Evolutionary conservation across 92 coral and sea anemone species (phyloP).

Genomic region (Siderastrea radians): DNA sequence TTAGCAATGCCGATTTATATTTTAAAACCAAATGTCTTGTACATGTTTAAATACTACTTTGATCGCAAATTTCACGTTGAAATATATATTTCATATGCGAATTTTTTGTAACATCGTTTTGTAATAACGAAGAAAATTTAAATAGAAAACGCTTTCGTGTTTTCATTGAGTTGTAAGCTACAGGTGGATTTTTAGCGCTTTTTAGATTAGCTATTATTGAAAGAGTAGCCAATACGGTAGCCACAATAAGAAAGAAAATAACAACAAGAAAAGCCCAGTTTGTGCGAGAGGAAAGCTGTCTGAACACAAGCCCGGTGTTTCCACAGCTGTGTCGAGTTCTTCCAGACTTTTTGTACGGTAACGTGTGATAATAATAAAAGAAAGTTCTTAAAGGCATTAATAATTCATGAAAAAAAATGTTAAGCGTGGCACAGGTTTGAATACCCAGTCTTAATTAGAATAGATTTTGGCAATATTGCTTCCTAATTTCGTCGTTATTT

Average conservation of each 20-base stretch:
- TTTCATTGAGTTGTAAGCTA: not conserved
- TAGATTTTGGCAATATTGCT: too few species aligned
- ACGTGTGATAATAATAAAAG: too few species aligned
- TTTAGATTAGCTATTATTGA: not conserved
- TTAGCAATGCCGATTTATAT: not conserved
- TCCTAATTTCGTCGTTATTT: too few species aligned
- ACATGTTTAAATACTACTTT: not conserved
- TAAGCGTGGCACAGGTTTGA: too few species aligned
- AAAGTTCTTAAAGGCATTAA: too few species aligned
- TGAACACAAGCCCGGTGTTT: too few species aligned
- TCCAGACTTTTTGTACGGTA: too few species aligned
- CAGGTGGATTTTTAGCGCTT: not conserved
- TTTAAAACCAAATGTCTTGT: not conserved
- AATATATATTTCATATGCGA: not conserved
- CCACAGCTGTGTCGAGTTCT: too few species aligned
- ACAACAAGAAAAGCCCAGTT: too few species aligned
- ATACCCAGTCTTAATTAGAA: too few species aligned
- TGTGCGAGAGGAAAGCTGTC: too few species aligned
- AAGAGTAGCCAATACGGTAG: not conserved
- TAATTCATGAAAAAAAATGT: too few species aligned
- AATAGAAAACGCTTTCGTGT: not conserved
- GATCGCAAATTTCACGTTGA: not conserved
- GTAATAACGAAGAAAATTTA: not conserved
- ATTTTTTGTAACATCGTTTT: not conserved
- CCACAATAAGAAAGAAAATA: not conserved